Percentiles rank a stretch among this genome's conserved stretches.
These are phyloP conservation scores for Lepus europaeus DNA, from an alignment of 2,113 vertebrate species.

Conservation along the genomic window DNA sequence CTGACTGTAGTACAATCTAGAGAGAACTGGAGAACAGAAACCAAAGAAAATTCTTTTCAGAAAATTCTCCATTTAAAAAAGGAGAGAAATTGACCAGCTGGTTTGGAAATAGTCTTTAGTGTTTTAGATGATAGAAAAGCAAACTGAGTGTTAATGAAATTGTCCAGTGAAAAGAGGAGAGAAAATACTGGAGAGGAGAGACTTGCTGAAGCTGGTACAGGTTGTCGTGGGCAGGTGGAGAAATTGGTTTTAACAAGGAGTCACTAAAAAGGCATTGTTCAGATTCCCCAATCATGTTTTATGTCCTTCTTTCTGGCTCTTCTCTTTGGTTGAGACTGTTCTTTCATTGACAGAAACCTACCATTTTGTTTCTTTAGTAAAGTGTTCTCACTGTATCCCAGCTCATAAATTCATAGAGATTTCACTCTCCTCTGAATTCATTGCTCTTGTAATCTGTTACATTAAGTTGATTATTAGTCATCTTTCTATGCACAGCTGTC, in stretches of 20 bases:
- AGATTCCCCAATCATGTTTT: not conserved
- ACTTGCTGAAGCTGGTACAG: not conserved
- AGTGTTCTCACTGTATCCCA: not conserved
- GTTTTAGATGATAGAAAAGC: not conserved
- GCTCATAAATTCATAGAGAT: not conserved
- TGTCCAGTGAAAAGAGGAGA: conserved; percentile 4
- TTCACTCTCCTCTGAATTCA: not conserved
- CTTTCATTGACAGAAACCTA: not conserved
- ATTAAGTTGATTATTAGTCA: conserved; percentile 46
- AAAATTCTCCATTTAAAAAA: not conserved
- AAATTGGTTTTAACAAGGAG: not conserved
- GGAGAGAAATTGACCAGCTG: not conserved
- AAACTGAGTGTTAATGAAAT: not conserved
- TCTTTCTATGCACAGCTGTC: not conserved
- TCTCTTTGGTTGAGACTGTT: not conserved
- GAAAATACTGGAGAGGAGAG: not conserved
- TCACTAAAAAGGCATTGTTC: not conserved
- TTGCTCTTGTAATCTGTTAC: conserved; percentile 13
- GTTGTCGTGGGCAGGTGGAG: not conserved
- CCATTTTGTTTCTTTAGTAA: not conserved
- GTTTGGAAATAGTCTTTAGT: not conserved
- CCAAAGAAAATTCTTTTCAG: not conserved
- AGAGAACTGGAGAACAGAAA: not conserved
- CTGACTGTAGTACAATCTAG: not conserved
- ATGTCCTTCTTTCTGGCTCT: not conserved